Evolutionary conservation across 2,797 vertebrate species (phyloP), one percentile per base, ranked within the genome.

Genomic region (Poecilia wingei): DNA sequence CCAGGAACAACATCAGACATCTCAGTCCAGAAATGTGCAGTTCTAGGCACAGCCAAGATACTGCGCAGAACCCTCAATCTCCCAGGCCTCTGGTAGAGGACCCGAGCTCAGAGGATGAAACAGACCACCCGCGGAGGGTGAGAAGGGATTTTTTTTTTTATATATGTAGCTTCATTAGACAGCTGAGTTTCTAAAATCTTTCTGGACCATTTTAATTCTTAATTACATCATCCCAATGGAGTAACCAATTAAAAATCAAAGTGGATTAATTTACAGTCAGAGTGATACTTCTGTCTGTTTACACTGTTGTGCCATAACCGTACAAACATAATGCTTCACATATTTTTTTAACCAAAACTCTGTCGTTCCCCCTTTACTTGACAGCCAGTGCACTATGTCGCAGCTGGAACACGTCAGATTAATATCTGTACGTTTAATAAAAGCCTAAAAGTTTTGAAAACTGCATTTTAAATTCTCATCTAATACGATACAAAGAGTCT

Each of bases 401-500:
- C 75, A 77, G 71, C 75, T 72, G 55, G 70, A 86, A 73, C 47
- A 1, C 57, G 41, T 76, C 28, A 88, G 81, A 91, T 90, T 87
- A 82, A 90, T 89, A 88, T 88, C 86, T 84, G 79, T 75, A 89
- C 83, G 84, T 91, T 75, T 75, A 81, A 83, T 80, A 82, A 92
- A 88, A 90, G 87, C 86, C 83, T 86, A 86, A 84, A 86, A 81
- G 78, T 85, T 90, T 46, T 90, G 82, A 86, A 89, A 92, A 89
- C 87, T 87, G 80, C 88, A 77, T 88, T 87, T 88, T 81, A 76
- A 91, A 92, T 88, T 88, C 85, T 90, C 85, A 88, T 88, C 78
- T 59, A 61, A 79, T 64, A 84, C 66, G 79, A 88, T 79, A 91
- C 73, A 84, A 79, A n/a, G 41, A 82, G 77, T 76, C 75, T 73